Evolutionary conservation across 1,140 invertebrate genomes (phyloP).

Genomic region (Gonioctena quinquepunctata): DNA sequence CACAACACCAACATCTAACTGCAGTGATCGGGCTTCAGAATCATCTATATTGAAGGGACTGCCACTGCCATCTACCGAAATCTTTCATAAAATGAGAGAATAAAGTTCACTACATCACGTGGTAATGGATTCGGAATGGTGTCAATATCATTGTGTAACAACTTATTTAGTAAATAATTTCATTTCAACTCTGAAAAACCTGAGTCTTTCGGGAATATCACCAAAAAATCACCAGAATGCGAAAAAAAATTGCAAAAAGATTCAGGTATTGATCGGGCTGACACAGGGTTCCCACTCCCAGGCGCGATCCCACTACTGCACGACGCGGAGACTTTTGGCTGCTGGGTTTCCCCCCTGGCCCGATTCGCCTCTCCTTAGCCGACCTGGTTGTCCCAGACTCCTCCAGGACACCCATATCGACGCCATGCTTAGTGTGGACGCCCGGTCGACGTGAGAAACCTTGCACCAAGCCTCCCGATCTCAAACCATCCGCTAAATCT

Average conservation of each 20-base stretch:
- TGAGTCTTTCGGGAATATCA: no score
- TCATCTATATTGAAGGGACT: no score
- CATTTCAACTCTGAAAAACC: no score
- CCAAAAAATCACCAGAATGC: background rate
- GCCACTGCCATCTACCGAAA: no score
- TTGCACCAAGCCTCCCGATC: conserved; percentile 75
- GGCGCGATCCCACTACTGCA: conserved; percentile 97
- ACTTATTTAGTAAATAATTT: no score
- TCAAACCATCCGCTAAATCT: conserved; percentile 83
- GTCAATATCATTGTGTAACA: no score
- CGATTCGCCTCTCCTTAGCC: conserved; percentile 91
- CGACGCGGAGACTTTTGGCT: conserved; percentile 95
- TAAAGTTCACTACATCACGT: no score
- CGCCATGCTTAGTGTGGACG: conserved; percentile 88
- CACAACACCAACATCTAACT: no score
- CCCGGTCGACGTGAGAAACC: conserved; percentile 76
- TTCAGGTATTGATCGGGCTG: conserved; percentile 85
- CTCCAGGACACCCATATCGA: conserved; percentile 87
- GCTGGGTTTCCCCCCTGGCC: conserved; percentile 96
- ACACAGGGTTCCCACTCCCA: conserved; percentile 82
- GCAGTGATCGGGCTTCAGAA: no score
- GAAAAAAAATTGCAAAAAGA: conserved; percentile 66
- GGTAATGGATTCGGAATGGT: no score
- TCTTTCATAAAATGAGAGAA: no score
- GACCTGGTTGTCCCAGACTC: conserved; percentile 84